These are phyloP conservation scores for Lordiphosa fenestrarum DNA, from an alignment of 2,888 invertebrate species.

Conservation along the genomic window DNA sequence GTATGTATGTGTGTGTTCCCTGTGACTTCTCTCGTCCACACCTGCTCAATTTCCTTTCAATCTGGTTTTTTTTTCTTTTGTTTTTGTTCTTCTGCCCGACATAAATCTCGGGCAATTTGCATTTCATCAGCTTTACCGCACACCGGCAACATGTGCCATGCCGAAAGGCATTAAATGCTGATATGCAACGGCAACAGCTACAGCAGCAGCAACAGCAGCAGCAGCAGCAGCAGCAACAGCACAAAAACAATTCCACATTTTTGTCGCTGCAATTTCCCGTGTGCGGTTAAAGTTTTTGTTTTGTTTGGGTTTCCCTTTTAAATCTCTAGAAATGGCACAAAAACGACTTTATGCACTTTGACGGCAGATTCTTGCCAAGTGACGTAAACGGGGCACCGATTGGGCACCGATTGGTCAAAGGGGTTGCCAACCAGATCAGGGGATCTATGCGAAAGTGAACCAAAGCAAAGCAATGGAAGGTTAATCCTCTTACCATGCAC, in stretches of 20 bases:
- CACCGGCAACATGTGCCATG: slow-evolving; percentile 20
- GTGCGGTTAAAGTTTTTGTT: slow-evolving; percentile 19
- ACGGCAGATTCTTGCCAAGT: no score
- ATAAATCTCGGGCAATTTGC: slow-evolving; percentile 58
- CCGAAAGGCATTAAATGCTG: slow-evolving; percentile 8
- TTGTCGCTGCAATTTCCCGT: slow-evolving; percentile 43
- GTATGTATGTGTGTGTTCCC: slow-evolving; percentile 6
- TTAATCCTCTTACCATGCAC: no score
- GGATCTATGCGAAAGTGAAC: no score
- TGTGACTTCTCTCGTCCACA: no score
- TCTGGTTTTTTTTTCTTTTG: not conserved
- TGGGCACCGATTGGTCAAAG: no score
- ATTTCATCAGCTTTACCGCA: slow-evolving; percentile 39
- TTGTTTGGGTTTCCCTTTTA: not conserved
- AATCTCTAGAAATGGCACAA: no score
- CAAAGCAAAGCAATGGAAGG: no score
- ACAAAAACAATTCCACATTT: slow-evolving; percentile 21
- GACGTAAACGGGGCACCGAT: no score
- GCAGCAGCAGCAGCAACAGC: slow-evolving; percentile 3
- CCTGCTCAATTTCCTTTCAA: no score
- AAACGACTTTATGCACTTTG: not conserved
- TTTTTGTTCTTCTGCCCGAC: slow-evolving; percentile 17
- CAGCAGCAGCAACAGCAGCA: no score
- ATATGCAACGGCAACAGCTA: not conserved
- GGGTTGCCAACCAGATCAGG: no score